Evolutionary conservation across 2,113 vertebrate genomes (phyloP), one percentile per base, ranked within the genome.

Genomic region (Barbus barbus): DNA sequence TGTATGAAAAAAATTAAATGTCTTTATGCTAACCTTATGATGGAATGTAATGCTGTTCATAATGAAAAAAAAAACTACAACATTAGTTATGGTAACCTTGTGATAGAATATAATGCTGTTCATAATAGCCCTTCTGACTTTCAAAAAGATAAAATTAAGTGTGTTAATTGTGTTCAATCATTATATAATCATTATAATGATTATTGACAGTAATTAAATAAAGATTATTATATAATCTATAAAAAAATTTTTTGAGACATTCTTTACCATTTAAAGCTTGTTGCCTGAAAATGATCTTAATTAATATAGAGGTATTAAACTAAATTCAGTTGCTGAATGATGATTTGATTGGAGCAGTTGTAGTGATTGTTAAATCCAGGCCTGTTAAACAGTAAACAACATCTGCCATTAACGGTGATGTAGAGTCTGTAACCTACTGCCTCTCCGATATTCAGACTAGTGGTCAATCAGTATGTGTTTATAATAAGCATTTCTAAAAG

Each of bases 321-420:
- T 51, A 13, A n/a, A 36, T 65, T 56, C 38, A 53, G 4, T 14
- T 7, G 24, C 67, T 75, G 22, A 22, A 16, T 13, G 31, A 7
- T 36, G 26, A 84, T 80, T 51, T 88, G n/a, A n/a, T n/a, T n/a
- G 26, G 12, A 77, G 2, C 41, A 56, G 9, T 76, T 77, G n/a
- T 53, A 38, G 69, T 71, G 18, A 33, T 60, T 16, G 48, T 20
- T 67, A 65, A 82, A 82, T 85, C 41, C 22, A 73, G 18, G 8
- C 22, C 83, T 28, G 38, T 81, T 36, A 81, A 12, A 5, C 82
- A 87, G 91, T 91, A 91, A 93, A 94, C 90, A 94, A 89, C 92
- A 93, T 89, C 89, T 92, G 91, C 56, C 67, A 33, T 83, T 16
- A 51, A 74, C 78, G 20, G 65, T 38, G 31, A 20, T 74, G 5